Conservation (phyloP, 2,797 vertebrate genomes). For the Cephalopachus bancanus region DNA sequence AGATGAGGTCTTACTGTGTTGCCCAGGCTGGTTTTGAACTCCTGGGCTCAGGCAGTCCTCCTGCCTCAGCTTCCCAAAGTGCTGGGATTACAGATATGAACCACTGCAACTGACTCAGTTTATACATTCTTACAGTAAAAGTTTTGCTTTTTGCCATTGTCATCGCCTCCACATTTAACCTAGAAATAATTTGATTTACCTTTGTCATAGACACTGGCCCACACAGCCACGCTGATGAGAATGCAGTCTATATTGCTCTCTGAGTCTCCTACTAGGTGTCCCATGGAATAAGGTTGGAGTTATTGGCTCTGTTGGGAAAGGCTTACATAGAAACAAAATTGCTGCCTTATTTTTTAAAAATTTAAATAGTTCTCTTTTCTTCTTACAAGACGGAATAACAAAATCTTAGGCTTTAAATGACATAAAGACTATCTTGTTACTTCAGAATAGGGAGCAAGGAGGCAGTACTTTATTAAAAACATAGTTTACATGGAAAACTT, state of each 20-base stretch:
- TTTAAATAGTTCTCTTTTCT: slow-evolving; percentile 47
- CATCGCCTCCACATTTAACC: slow-evolving; percentile 25
- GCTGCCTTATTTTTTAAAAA: background rate
- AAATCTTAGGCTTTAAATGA: background rate
- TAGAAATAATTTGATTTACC: slow-evolving; percentile 45
- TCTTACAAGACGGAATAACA: slow-evolving; percentile 47
- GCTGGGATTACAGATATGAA: too few relatives aligned
- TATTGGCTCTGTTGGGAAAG: slow-evolving; percentile 39
- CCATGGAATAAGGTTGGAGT: slow-evolving; percentile 7
- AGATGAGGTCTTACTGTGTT: too few relatives aligned
- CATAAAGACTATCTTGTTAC: background rate
- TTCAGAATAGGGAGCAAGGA: background rate
- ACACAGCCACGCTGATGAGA: slow-evolving; percentile 7
- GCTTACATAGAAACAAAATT: slow-evolving; percentile 65
- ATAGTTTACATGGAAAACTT: slow-evolving; percentile 36
- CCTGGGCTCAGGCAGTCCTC: too few relatives aligned
- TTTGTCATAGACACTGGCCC: background rate
- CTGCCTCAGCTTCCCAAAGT: too few relatives aligned
- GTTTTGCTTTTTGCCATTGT: slow-evolving; percentile 45
- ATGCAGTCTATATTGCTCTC: slow-evolving; percentile 20
- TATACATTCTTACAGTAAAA: slow-evolving; percentile 52
- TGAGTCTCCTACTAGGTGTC: slow-evolving; percentile 10
- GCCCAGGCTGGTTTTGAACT: too few relatives aligned
- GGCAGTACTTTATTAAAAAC: slow-evolving; percentile 14
- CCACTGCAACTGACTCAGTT: background rate